Evolutionary conservation across 2,113 vertebrate genomes (phyloP), one percentile per base, ranked within the genome.

Genomic region (Nycticryphes semicollaris): DNA sequence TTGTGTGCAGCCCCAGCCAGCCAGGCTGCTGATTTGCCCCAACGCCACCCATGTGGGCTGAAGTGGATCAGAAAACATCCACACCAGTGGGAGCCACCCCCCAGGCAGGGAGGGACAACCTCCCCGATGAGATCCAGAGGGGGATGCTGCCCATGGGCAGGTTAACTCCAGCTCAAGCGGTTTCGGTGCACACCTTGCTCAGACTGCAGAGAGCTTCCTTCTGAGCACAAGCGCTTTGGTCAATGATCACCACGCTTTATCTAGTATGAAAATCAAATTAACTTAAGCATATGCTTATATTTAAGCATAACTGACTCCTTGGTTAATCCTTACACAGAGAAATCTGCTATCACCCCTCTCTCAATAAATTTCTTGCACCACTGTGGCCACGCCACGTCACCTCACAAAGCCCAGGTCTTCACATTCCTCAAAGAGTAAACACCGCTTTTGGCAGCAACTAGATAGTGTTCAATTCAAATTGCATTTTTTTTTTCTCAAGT

Each of bases 261-360:
- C 56, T 50, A 70, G 41, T 78, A 82, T 37, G 73, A 72, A 96
- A 94, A 94, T 89, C 43, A 91, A 89, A 84, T 91, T 89, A 84
- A 70, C 28, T 87, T 87, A 53, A 75, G 28, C n/a, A 75, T 59
- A 74, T 45, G 51, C 47, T 84, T 67, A 59, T 43, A 66, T 60
- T 70, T 53, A 80, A 84, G 50, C 41, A 39, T 62, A 83, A 64
- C 35, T 64, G 45, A 88, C 72, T 72, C 43, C 16, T 51, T 73
- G 48, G 23, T 88, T 90, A 79, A 85, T 68, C 20, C 57, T 24
- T 25, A 77, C 21, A 50, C 80, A 51, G 43, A 80, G 28, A 73
- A 89, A 53, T 74, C 67, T 51, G 35, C 3, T 4, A 43, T 48
- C 72, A n/a, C 33, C 67, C 28, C 59, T 45, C 62, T 88, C 56